Conservation (phyloP, 2,888 invertebrate species). For the Chorisops tibialis region DNA sequence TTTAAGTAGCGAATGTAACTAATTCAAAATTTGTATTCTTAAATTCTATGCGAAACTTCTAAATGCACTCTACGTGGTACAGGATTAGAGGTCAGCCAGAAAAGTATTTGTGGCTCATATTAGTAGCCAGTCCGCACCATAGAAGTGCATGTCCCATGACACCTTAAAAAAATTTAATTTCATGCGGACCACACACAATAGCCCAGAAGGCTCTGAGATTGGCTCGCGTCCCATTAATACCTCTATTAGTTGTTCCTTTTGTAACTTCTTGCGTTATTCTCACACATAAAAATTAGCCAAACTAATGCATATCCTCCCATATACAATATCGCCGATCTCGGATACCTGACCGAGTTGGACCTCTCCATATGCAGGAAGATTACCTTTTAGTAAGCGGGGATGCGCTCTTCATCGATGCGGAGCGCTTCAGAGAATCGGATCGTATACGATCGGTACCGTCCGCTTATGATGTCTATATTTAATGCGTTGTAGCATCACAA, state of each 20-base stretch:
- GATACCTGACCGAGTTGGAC: constrained; percentile 14
- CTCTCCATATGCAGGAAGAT: constrained; percentile 26
- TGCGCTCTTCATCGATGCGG: not conserved
- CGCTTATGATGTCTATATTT: constrained; percentile 34
- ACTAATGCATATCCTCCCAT: constrained; percentile 24
- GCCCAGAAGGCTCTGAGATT: constrained; percentile 31
- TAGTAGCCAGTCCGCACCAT: constrained; percentile 15
- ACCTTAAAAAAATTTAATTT: constrained; percentile 13
- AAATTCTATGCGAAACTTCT: no score
- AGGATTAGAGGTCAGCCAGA: no score
- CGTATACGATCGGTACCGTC: constrained; percentile 1
- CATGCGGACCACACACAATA: constrained; percentile 33
- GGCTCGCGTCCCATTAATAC: constrained; percentile 36
- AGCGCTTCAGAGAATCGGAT: not conserved
- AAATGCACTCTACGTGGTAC: no score
- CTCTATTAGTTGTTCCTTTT: constrained; percentile 26
- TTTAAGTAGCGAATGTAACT: no score
- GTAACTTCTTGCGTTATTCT: constrained; percentile 21
- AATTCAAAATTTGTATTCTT: no score
- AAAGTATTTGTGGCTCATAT: not conserved
- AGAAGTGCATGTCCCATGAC: constrained; percentile 24
- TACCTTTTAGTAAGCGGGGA: constrained; percentile 2
- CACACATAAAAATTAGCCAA: constrained; percentile 27
- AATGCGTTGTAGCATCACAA: constrained; percentile 33
- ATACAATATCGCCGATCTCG: not conserved